A percentile compares a stretch with the other conserved stretches of the same genome.
Evolutionary conservation across 2,113 vertebrate species (phyloP).

Genomic region (Ahaetulla prasina): DNA sequence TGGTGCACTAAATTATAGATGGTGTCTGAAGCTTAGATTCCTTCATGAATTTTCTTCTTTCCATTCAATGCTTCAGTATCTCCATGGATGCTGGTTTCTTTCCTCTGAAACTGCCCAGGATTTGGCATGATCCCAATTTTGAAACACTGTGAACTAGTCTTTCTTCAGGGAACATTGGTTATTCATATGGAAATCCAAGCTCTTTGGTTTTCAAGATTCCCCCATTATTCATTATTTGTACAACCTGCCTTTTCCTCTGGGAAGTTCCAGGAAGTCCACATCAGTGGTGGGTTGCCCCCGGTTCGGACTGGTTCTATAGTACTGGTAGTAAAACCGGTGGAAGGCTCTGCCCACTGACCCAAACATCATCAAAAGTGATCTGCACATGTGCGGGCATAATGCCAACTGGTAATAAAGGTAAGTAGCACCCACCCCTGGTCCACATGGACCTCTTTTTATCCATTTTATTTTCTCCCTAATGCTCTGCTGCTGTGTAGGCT

Average conservation of each 20-base stretch:
- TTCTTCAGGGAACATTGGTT: not conserved
- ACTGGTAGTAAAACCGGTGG: too few relatives aligned
- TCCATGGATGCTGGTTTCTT: not conserved
- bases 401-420: too few relatives aligned
- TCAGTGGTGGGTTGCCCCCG: too few relatives aligned
- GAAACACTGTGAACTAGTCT: not conserved
- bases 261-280: not conserved
- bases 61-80: not conserved
- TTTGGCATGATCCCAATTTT: not conserved
- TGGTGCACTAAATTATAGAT: not conserved
- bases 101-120: not conserved
- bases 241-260: not conserved
- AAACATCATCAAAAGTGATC: too few relatives aligned
- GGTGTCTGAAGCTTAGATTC: not conserved
- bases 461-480: not conserved
- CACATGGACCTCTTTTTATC: not conserved
- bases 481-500: not conserved
- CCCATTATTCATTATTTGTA: not conserved
- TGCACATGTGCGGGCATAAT: too few relatives aligned
- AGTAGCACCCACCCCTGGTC: too few relatives aligned
- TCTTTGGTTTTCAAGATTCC: not conserved
- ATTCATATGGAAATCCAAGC: not conserved
- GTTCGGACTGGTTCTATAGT: too few relatives aligned
- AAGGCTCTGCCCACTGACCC: too few relatives aligned
- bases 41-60: not conserved